Conservation (phyloP, 92 coral and sea anemone genomes). For the Actinostola sp. region DNA sequence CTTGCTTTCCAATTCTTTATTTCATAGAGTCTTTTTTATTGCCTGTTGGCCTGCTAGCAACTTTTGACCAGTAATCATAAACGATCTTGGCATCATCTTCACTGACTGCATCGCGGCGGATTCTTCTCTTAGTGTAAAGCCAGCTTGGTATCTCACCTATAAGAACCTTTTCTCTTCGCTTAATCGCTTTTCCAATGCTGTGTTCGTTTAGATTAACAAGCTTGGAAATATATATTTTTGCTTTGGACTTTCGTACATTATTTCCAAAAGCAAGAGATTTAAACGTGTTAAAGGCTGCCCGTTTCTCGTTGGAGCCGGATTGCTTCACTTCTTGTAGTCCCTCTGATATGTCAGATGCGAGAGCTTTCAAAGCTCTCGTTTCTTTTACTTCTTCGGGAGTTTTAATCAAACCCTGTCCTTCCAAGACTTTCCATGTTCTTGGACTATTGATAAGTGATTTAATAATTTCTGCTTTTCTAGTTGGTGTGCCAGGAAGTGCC, state of each 20-base stretch:
- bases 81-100: slow-evolving; percentile 24
- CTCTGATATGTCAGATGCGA: slow-evolving; percentile 32
- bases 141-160: slow-evolving; percentile 18
- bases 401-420: slow-evolving; percentile 17
- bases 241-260: slow-evolving; percentile 13
- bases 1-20: slow-evolving; percentile 20
- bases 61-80: slow-evolving; percentile 23
- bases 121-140: slow-evolving; percentile 8
- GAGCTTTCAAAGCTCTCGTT: slow-evolving; percentile 37
- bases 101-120: slow-evolving; percentile 7
- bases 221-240: slow-evolving; percentile 14
- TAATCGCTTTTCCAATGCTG: slow-evolving; percentile 31
- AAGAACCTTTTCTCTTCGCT: slow-evolving; percentile 6
- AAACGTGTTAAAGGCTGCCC: slow-evolving; percentile 21
- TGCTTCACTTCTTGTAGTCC: slow-evolving; percentile 16
- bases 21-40: slow-evolving; percentile 37
- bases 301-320: slow-evolving; percentile 31
- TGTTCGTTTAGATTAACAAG: slow-evolving; percentile 22
- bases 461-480: slow-evolving; percentile 26
- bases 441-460: slow-evolving; percentile 23
- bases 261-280: slow-evolving; percentile 42
- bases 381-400: slow-evolving; percentile 7
- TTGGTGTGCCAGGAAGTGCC: slow-evolving; percentile 26
- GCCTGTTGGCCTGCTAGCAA: slow-evolving; percentile 52
- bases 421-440: slow-evolving; percentile 23